A percentile compares a stretch with the other conserved stretches of the same genome.
These are phyloP conservation scores for Todiramphus saurophagus DNA, from an alignment of 2,113 vertebrate species.

Conservation along the genomic window DNA sequence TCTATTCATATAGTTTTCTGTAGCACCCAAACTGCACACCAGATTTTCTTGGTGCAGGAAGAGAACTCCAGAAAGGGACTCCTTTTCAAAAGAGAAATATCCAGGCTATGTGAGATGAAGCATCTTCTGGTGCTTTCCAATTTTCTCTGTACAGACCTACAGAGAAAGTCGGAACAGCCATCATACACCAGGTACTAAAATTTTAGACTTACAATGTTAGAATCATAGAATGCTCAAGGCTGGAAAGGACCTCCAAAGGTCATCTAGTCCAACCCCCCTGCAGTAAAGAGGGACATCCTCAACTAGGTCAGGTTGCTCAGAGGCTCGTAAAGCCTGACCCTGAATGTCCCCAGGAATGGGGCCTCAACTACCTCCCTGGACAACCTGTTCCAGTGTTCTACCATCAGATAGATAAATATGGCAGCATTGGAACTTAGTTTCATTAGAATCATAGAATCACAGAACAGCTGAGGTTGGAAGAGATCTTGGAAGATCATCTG, in stretches of 20 bases:
- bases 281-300: too few relatives aligned
- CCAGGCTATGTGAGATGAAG: neutral
- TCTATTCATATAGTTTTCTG: neutral
- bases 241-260: too few relatives aligned
- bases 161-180: neutral
- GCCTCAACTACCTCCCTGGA: too few relatives aligned
- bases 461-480: too few relatives aligned
- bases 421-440: too few relatives aligned
- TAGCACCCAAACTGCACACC: neutral
- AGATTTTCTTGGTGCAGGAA: neutral
- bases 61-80: neutral
- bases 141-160: neutral
- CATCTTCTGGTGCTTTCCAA: accelerated
- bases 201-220: neutral
- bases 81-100: neutral
- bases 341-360: too few relatives aligned
- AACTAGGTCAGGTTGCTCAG: too few relatives aligned
- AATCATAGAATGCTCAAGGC: too few relatives aligned
- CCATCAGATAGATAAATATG: too few relatives aligned
- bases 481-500: neutral
- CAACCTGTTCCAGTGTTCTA: too few relatives aligned
- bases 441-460: neutral
- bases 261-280: too few relatives aligned
- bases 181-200: neutral
- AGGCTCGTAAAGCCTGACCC: too few relatives aligned